These are phyloP conservation scores for Liolophura sinensis DNA, from an alignment of 1,140 invertebrate species.

Conservation along the genomic window DNA sequence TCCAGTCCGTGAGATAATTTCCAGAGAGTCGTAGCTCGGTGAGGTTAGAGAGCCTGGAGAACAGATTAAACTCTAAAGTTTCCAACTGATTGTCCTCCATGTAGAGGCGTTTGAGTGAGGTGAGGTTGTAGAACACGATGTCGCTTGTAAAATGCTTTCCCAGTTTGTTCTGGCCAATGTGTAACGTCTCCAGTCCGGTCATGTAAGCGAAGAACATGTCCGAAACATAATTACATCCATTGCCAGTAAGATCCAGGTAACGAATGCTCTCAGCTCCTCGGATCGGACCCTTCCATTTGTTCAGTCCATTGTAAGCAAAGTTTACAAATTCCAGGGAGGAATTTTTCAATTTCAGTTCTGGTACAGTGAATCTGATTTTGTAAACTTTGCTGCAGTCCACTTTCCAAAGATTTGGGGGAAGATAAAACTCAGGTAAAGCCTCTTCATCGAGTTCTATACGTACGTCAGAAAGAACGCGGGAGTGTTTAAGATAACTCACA, in stretches of 20 bases:
- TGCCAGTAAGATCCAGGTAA: conserved; percentile 13
- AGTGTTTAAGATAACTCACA: too few species aligned
- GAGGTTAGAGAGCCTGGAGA: neutral
- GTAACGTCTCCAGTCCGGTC: conserved; percentile 1
- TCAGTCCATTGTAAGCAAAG: too few species aligned
- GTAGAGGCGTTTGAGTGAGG: conserved; percentile 3
- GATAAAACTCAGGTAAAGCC: too few species aligned
- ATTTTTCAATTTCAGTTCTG: too few species aligned
- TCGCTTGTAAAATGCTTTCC: conserved; percentile 1
- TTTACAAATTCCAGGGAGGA: too few species aligned
- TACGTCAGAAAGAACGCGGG: too few species aligned
- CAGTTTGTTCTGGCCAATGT: conserved; percentile 14
- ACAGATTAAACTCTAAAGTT: conserved; percentile 4
- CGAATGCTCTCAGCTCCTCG: neutral
- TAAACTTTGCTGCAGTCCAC: too few species aligned
- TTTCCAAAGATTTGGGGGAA: too few species aligned
- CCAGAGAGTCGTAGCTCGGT: conserved; percentile 5
- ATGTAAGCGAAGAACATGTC: conserved; percentile 7
- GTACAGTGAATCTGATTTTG: too few species aligned
- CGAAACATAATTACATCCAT: conserved; percentile 8
- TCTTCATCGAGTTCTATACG: too few species aligned
- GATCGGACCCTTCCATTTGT: too few species aligned
- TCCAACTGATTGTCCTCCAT: conserved; percentile 7
- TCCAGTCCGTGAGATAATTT: conserved; percentile 10
- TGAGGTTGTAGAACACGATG: conserved; percentile 4